These are phyloP conservation scores for Petrocephalus schoutedeni DNA, from an alignment of 2,797 vertebrate genomes.

Conservation along the genomic window DNA sequence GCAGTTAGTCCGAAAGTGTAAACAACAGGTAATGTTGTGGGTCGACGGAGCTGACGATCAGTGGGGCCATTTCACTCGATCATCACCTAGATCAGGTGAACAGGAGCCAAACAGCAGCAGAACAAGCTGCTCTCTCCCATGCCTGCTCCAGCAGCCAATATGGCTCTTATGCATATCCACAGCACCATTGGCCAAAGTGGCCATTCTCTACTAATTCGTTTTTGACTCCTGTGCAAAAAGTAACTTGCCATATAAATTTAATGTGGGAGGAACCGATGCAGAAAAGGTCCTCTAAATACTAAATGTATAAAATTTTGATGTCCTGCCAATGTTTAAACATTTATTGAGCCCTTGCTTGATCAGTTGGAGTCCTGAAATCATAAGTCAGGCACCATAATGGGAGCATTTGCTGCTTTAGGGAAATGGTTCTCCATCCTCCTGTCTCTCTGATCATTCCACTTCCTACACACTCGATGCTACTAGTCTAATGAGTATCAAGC, in stretches of 20 bases:
- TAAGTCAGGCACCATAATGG: neutral
- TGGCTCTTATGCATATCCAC: neutral
- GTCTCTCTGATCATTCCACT: neutral
- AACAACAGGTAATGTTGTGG: neutral
- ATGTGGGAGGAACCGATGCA: neutral
- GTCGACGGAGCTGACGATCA: neutral
- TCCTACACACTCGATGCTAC: neutral
- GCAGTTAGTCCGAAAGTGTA: neutral
- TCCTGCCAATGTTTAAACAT: neutral
- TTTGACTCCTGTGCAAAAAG: neutral
- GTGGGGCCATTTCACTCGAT: neutral
- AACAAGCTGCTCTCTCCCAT: neutral
- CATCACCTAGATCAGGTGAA: slow-evolving; percentile 33
- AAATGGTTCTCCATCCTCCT: neutral
- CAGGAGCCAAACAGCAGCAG: neutral
- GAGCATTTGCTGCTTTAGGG: neutral
- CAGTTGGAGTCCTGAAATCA: neutral
- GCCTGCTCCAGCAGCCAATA: neutral
- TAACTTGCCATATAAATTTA: neutral
- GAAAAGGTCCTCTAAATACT: neutral
- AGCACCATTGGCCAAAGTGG: neutral
- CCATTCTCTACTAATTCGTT: neutral
- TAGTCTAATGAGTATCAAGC: neutral
- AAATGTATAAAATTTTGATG: neutral
- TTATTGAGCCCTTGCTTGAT: neutral